Conservation (phyloP, 2,113 vertebrate genomes). For the Indicator indicator region DNA sequence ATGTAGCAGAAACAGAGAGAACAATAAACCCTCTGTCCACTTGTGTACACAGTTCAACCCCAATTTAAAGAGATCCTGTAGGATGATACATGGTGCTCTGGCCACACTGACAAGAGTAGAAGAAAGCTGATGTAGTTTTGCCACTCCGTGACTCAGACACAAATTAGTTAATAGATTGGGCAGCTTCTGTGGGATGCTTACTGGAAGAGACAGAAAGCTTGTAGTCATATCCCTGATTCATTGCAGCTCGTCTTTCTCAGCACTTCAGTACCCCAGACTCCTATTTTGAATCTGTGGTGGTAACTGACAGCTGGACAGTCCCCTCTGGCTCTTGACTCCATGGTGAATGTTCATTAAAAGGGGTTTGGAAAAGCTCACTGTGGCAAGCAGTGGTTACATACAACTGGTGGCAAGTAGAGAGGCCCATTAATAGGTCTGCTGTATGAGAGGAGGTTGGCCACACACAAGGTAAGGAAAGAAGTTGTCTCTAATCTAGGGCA, state of each 20-base stretch:
- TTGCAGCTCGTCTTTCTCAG: background rate
- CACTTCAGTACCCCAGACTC: background rate
- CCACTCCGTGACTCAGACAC: background rate
- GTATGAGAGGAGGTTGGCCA: background rate
- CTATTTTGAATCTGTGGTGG: background rate
- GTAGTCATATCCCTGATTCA: background rate
- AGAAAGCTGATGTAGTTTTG: slow-evolving; percentile 17
- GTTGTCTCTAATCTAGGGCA: background rate
- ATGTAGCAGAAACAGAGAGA: slow-evolving; percentile 52
- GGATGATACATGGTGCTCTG: rapidly evolving
- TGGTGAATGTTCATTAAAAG: background rate
- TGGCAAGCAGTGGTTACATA: background rate
- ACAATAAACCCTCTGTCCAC: background rate
- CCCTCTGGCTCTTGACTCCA: background rate
- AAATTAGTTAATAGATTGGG: background rate
- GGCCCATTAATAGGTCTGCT: background rate
- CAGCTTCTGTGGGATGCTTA: background rate
- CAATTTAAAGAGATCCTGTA: background rate
- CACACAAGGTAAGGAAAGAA: background rate
- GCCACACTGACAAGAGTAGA: background rate
- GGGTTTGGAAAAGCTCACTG: background rate
- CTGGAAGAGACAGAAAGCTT: background rate
- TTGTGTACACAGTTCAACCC: background rate
- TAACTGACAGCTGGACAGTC: background rate
- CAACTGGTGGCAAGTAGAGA: background rate